A percentile compares a stretch with the other conserved stretches of the same genome.
Conservation (phyloP, 2,888 invertebrate species). For the Melitaea athalia region DNA sequence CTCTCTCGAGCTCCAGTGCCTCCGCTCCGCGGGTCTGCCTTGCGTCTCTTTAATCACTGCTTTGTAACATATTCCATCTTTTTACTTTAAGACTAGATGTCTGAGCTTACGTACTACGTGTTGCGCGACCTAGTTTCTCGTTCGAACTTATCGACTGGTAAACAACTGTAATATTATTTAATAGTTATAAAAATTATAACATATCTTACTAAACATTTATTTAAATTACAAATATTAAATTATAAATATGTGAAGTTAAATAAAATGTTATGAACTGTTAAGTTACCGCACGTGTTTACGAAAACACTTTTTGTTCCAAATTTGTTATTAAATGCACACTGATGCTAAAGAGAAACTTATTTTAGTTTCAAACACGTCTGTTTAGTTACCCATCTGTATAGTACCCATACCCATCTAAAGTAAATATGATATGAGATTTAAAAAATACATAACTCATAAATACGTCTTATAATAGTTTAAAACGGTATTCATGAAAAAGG, state of each 20-base stretch:
- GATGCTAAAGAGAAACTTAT: too few species aligned
- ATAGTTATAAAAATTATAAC: neutral
- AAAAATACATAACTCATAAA: too few species aligned
- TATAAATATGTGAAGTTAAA: neutral
- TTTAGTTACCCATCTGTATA: too few species aligned
- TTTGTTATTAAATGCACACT: neutral
- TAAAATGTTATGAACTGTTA: neutral
- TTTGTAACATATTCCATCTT: neutral
- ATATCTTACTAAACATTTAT: neutral
- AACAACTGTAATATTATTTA: constrained; percentile 14
- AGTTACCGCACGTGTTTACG: neutral
- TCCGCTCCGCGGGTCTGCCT: neutral
- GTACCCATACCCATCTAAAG: too few species aligned
- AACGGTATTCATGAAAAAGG: too few species aligned
- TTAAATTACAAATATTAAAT: neutral
- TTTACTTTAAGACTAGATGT: constrained; percentile 6
- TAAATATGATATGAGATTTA: too few species aligned
- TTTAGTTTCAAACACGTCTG: too few species aligned
- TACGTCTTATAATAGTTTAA: too few species aligned
- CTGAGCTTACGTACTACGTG: constrained; percentile 34
- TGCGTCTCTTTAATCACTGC: neutral
- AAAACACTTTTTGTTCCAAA: neutral
- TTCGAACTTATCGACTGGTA: constrained; percentile 22
- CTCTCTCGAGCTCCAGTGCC: neutral
- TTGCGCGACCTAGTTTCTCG: constrained; percentile 38